These are phyloP conservation scores for Leptopilina clavipes DNA, from an alignment of 1,140 invertebrate species.

Conservation along the genomic window DNA sequence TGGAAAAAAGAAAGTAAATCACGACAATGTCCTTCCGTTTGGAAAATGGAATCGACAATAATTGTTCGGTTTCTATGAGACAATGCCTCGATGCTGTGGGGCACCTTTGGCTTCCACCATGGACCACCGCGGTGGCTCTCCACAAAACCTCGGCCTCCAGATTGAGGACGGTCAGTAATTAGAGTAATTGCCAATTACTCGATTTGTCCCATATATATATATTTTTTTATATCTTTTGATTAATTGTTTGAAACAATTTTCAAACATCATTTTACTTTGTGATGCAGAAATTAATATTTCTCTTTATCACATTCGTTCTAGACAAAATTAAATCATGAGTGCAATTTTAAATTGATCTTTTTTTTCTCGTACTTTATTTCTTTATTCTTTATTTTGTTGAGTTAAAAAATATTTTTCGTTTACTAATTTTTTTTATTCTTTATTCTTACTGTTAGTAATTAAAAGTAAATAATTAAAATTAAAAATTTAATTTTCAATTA, in stretches of 20 bases:
- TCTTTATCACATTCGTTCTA: no score
- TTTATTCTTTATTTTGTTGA: no score
- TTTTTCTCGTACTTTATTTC: no score
- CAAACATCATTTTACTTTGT: background rate
- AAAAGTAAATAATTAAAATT: no score
- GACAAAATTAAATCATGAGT: no score
- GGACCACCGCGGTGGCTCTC: slow-evolving; percentile 62
- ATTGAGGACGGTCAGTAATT: slow-evolving; percentile 71
- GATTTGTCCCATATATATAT: slow-evolving; percentile 18
- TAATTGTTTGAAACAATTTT: background rate
- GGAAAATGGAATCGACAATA: slow-evolving; percentile 45
- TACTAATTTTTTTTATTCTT: no score
- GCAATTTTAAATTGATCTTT: no score
- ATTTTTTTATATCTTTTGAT: background rate
- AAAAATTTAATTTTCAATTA: no score
- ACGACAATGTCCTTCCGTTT: slow-evolving; percentile 37
- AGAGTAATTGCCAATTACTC: slow-evolving; percentile 55
- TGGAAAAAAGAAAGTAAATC: background rate
- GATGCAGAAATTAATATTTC: background rate
- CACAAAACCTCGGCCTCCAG: slow-evolving; percentile 62
- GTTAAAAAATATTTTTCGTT: no score
- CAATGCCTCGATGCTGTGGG: slow-evolving; percentile 69
- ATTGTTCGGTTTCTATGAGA: slow-evolving; percentile 56
- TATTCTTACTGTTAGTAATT: no score
- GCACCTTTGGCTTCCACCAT: slow-evolving; percentile 65